Evolutionary conservation across 2,797 vertebrate genomes (phyloP), one percentile per base, ranked within the genome.

Genomic region (Xerus rutilus): DNA sequence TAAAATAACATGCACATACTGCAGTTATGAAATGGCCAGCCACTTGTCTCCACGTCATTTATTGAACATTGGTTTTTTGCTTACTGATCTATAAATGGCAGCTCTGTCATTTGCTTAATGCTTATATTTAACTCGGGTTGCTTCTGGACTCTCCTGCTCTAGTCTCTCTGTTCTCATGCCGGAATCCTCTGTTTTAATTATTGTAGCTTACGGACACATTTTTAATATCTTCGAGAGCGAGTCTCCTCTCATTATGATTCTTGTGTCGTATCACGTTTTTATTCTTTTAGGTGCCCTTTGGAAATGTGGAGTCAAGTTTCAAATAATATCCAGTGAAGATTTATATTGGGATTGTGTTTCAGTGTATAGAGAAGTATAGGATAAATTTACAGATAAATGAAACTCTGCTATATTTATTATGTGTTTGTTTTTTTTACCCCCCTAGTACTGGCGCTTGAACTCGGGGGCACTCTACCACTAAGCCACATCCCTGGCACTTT

Each of bases 101-200:
- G 12, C 47, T n/a, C 81, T 69, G 43, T 18, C 23, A n/a, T n/a
- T 77, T 78, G 82, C 78, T 89, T 87, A n/a, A 89, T 94, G 91
- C 57, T 94, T 47, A 0, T 39, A 25, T 91, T 79, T 70, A 23
- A 17, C 43, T 69, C 81, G 21, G 72, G 45, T 30, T 20, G 28
- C 39, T 79, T 82, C 59, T 85, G 47, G 81, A 70, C 52, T 87
- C 43, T 64, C 72, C 23, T 77, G n/a, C 47, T 88, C 86, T 62
- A 59, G 20, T 62, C 30, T 88, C 49, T 77, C 67, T 59, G 11
- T 43, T 79, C 45, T 67, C 59, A 25, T 64, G 25, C 82, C 83
- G 32, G 67, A 72, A 84, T 23, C 83, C 15, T 72, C 62, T 15
- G 32, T 72, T 84, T 89, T 84, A 78, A 67, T 93, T 35, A 82